Evolutionary conservation across 1,140 invertebrate genomes (phyloP), one percentile per base, ranked within the genome.

Genomic region (Bombus pyrosoma): DNA sequence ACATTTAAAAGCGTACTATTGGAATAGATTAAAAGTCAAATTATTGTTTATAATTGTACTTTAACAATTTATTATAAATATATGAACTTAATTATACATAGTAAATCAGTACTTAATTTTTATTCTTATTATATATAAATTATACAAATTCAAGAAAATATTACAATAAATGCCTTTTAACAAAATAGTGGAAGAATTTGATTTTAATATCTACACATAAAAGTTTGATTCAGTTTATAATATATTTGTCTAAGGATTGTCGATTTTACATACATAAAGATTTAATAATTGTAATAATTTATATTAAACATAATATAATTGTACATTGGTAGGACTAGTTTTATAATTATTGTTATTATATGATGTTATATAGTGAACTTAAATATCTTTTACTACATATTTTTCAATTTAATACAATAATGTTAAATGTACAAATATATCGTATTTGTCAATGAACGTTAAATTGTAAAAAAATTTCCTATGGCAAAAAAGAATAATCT

Each of bases 291-390:
- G 25, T 25, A 39, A n/a, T 66, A 41, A 41, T 81, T 81, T 72
- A 73, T 68, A 69, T 80, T 80, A 39, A 25, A 68, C 6, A 62
- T n/a, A 85, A 66, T 43, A n/a, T 73, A 79, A 85, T 68, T 81
- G 71, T 85, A 75, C 43, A 81, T 75, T 43, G 18, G 18, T 68
- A 75, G 59, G 84, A 85, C 71, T 85, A 85, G 78, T 81, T 81
- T 47, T 15, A 62, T 37, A 72, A 22, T 8, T 43, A 64, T 3
- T 74, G 9, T 34, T 59, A 64, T 53, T n/a, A 41, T 39, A 69
- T n/a, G 32, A 41, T 59, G 37, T 57, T 75, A 66, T 22, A 41
- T 41, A 34, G 2, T 75, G 13, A 57, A 34, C 3, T 53, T 85
- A 28, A 78, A 69, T 71, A 34, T 22, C 15, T 72, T 37, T 41